Evolutionary conservation across 2,888 invertebrate genomes (phyloP), one percentile per base, ranked within the genome.

Genomic region (Magallana nippona): DNA sequence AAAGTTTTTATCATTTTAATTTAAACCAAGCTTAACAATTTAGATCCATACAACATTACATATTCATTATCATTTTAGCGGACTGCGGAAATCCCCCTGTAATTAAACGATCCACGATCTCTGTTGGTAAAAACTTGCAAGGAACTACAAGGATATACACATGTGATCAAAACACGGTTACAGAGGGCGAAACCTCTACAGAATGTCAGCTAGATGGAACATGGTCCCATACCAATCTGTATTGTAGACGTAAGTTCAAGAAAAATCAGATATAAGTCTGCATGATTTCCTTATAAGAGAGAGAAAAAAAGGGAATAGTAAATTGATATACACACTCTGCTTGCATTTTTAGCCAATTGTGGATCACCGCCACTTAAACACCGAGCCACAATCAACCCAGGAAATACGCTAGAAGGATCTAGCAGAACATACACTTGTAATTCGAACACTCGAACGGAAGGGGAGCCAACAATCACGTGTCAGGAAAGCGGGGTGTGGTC

Each of bases 201-300:
- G 10, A 63, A 55, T 82, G 82, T 71, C 71, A 71, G 55, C 27
- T 60, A 55, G 55, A 63, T 60, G 63, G 63, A 10, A 55, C 32
- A 0, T 82, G 82, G 82, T 55, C 82, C 1, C 19, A 32, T 8
- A 55, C n/a, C 17, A 55, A 82, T 55, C 71, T 82, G 27, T 82
- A 82, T 17, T 82, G 82, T 15, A 63, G 82, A 82, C 82, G 82
- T 82, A 82, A 13, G 82, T 27, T 32, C 11, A 8, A 60, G 5
- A 60, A 60, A n/a, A 17, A n/a, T n/a, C n/a, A n/a, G n/a, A n/a
- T n/a, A n/a, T n/a, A n/a, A n/a, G n/a, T n/a, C n/a, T n/a, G n/a
- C n/a, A n/a, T n/a, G n/a, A 8, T 44, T 44, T 44, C 44, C 8
- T 44, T 3, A 44, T 44, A 8, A 44, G 8, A 8, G 44, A 44